Evolutionary conservation across 2,888 invertebrate genomes (phyloP), one percentile per base, ranked within the genome.

Genomic region (Noctuana brunneofusca): DNA sequence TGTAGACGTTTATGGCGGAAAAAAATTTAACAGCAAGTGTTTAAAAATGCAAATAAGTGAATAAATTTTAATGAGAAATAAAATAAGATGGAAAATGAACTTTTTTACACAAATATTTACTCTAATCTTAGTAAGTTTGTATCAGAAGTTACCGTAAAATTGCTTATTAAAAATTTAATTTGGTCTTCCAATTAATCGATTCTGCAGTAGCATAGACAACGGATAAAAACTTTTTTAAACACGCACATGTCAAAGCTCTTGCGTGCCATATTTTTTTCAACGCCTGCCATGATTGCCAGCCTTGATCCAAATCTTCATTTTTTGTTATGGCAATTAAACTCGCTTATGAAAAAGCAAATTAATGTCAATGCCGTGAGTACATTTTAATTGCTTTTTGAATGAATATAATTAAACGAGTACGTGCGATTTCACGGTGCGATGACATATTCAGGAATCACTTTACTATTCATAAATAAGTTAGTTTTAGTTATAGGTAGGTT

Each of bases 301-400:
- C 58, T 58, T 58, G 49, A 58, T 58, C 58, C 38, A 49, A 58
- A 58, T 58, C 58, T 49, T 58, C 58, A 53, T 41, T 27, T 56
- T 58, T 59, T 52, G 59, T 59, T 52, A 59, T 59, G 52, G 59
- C 52, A 30, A 52, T 53, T 59, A 59, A 53, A 59, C 30, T 59
- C 27, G 38, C 52, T 38, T 53, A 32, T 24, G 50, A 59, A 59
- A 53, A 53, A 22, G 0, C 14, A 46, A 43, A 59, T 59, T 59
- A 22, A 53, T 59, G 52, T 53, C 52, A 53, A 46, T 59, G 59
- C 58, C 58, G 58, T 58, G 58, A 58, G 58, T 58, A 58, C 11
- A 18, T 50, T 58, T 50, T 41, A 58, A 58, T 58, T 58, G 50
- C 24, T 5, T 58, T 58, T 58, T 58, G 20, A 50, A 50, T 58